A percentile compares a stretch with the other conserved stretches of the same genome.
phyloP scores from a whole-genome alignment of 1,140 invertebrate species.

The Cyclina sinensis region DNA sequence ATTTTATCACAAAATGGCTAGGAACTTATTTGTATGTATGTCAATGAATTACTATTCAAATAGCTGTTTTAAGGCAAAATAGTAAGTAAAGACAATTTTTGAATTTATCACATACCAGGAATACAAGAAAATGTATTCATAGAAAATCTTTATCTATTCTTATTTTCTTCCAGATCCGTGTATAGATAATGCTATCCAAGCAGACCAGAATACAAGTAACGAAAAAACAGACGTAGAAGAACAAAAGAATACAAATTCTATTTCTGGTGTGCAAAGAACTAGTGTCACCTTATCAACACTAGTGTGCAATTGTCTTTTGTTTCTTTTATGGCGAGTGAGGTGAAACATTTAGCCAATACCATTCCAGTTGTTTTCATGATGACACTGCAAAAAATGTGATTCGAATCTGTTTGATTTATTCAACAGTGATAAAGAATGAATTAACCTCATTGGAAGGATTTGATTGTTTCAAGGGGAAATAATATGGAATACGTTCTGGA shows the following conservation, averaged over 20 bases:
- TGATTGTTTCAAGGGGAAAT: background rate
- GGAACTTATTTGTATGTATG: too few species aligned
- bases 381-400: background rate
- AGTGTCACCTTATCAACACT: constrained; percentile 40
- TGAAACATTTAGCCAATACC: background rate
- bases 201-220: constrained; percentile 38
- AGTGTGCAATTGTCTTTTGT: constrained; percentile 29
- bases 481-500: background rate
- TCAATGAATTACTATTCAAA: too few species aligned
- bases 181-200: constrained; percentile 36
- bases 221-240: constrained; percentile 43
- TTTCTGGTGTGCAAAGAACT: constrained; percentile 25
- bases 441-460: background rate
- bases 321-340: constrained; percentile 48
- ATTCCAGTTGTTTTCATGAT: constrained; percentile 13
- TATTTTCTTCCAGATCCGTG: constrained; percentile 39
- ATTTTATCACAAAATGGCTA: too few species aligned
- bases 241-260: constrained; percentile 31
- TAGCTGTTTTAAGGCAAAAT: too few species aligned
- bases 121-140: too few species aligned
- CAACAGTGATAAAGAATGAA: background rate
- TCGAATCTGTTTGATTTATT: background rate
- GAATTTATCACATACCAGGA: too few species aligned
- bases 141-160: background rate
- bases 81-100: too few species aligned